Base-by-base conservation (phyloP, 2,888 invertebrate species). In the Lithophane socia region DNA sequence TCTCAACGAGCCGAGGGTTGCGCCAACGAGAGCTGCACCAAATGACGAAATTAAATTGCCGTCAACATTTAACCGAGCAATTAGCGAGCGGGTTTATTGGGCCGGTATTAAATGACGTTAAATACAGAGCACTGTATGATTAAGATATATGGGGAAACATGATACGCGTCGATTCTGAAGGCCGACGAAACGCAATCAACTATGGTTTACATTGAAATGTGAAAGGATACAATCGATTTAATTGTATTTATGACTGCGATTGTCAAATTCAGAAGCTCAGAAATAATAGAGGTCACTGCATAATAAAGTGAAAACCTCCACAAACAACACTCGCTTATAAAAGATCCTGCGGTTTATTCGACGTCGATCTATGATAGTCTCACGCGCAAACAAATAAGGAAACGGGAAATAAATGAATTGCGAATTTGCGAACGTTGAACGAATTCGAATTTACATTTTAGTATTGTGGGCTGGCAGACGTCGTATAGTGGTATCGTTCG, bases 31-130 rank as follows among this genome's bases (percentile, higher is more conserved):
- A 82, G 79, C 79, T 77, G 76, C 77, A 75, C 49, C 85, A 84
- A 87, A 87, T 87, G 90, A 90, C 90, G 90, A 92, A 92, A 93
- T 92, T 92, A 92, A 93, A 93, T 94, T 92, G 93, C 88, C 88
- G 88, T 89, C 90, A 90, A 92, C 83, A 83, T 90, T 90, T 90
- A 91, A 89, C 88, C 85, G 86, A 91, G 91, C 92, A 92, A 93
- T 93, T 92, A 92, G 91, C 87, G 87, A 89, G 90, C 86, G 88
- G 90, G 91, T 90, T 92, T 91, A 92, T 93, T 91, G 91, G 90
- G 89, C 84, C 87, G 84, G 90, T 89, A 91, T 90, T 90, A 90
- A 89, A 91, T 88, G 86, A 86, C 85, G 83, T 86, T 87, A 88
- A 84, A 92, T 92, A 89, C 89, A 88, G 87, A 87, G 87, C 90